A percentile compares a stretch with the other conserved stretches of the same genome.
Conservation (phyloP, 1,140 invertebrate genomes). For the Cryptotermes secundus region DNA sequence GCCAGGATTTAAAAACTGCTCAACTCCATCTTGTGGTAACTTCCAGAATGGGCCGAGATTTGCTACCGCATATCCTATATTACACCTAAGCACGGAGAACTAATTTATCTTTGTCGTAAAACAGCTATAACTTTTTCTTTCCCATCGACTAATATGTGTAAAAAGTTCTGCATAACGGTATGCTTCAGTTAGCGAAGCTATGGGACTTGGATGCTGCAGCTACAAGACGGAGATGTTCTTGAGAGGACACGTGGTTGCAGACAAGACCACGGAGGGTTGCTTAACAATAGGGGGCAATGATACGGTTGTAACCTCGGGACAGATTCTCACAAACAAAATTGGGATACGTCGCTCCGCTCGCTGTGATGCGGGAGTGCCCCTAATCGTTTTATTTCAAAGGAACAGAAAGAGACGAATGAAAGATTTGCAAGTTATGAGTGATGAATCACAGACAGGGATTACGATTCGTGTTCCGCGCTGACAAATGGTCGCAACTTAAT, state of each 20-base stretch:
- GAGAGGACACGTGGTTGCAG: conserved; percentile 16
- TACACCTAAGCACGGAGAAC: too few species aligned
- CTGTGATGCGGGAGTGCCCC: background rate
- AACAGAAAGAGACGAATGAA: too few species aligned
- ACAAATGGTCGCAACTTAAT: background rate
- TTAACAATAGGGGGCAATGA: conserved; percentile 19
- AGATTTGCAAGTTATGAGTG: background rate
- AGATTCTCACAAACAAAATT: conserved; percentile 17
- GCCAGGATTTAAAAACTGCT: too few species aligned
- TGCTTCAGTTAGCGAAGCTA: background rate
- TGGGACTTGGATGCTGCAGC: background rate
- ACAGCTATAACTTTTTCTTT: too few species aligned
- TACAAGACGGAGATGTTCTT: background rate
- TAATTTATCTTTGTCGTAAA: too few species aligned
- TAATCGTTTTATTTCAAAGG: background rate
- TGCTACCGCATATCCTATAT: too few species aligned
- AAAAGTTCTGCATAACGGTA: too few species aligned
- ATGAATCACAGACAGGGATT: background rate
- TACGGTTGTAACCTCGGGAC: conserved; percentile 8
- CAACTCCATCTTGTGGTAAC: too few species aligned
- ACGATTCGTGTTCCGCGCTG: background rate
- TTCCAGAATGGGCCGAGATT: too few species aligned
- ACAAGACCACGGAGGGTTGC: conserved; percentile 8
- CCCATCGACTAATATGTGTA: too few species aligned
- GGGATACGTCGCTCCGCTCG: background rate